A percentile compares a stretch with the other conserved stretches of the same genome.
Evolutionary conservation across 2,888 invertebrate species (phyloP).

Genomic region (Nemotelus pantherinus): DNA sequence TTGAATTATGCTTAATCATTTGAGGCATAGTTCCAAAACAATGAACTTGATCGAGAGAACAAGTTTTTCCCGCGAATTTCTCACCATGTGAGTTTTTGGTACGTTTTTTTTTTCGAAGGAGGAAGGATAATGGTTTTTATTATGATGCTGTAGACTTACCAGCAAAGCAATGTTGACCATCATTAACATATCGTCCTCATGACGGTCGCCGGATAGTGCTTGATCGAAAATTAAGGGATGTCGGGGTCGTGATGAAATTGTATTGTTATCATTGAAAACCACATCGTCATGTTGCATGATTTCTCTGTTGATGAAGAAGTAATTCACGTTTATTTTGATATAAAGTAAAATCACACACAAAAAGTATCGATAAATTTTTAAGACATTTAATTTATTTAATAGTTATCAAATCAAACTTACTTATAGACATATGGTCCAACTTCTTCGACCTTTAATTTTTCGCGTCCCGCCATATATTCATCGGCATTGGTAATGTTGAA

Average conservation of each 20-base stretch:
- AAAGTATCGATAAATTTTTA: too few species aligned
- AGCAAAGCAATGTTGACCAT: conserved; percentile 85
- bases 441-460: conserved; percentile 77
- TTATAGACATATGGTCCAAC: conserved; percentile 90
- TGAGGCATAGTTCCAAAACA: too few species aligned
- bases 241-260: conserved; percentile 73
- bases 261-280: conserved; percentile 79
- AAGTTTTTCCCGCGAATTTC: too few species aligned
- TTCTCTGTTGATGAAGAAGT: conserved; percentile 69
- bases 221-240: conserved; percentile 82
- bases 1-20: too few species aligned
- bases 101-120: too few species aligned
- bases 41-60: too few species aligned
- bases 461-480: conserved; percentile 77
- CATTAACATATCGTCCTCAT: conserved; percentile 77
- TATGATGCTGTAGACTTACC: conserved; percentile 69
- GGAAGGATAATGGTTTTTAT: too few species aligned
- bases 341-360: too few species aligned
- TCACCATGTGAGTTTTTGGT: too few species aligned
- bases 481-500: conserved; percentile 88
- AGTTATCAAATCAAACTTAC: conserved; percentile 67
- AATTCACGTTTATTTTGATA: conserved; percentile 8
- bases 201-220: conserved; percentile 77
- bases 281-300: conserved; percentile 74
- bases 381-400: neutral